Percentiles rank a stretch among this genome's conserved stretches.
Evolutionary conservation across 2,797 vertebrate genomes (phyloP).

Genomic region (Dallia pectoralis): DNA sequence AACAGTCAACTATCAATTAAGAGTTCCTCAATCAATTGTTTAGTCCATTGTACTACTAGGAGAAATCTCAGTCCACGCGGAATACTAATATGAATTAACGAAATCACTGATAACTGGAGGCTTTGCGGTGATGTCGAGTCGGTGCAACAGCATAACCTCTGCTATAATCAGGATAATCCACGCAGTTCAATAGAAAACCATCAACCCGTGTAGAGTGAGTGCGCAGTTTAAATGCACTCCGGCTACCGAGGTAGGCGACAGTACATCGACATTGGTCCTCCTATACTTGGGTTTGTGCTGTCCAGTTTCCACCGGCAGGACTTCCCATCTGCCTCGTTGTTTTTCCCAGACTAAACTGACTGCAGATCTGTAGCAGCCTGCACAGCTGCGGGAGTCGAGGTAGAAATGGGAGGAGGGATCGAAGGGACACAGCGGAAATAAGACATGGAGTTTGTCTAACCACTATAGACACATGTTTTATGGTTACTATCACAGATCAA

Average conservation of each 20-base stretch:
- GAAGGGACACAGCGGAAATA: slow-evolving; percentile 52
- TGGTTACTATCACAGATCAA: background rate
- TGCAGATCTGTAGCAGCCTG: no score
- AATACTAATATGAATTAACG: slow-evolving; percentile 51
- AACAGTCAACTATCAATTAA: background rate
- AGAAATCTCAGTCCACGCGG: slow-evolving; percentile 46
- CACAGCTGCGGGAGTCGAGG: slow-evolving; percentile 51
- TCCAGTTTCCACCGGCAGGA: slow-evolving; percentile 28
- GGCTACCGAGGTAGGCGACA: background rate
- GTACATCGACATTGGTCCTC: slow-evolving; percentile 13
- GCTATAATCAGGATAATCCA: slow-evolving; percentile 21
- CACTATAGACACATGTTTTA: slow-evolving; percentile 20
- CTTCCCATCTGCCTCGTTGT: slow-evolving; percentile 6
- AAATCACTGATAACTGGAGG: slow-evolving; percentile 42
- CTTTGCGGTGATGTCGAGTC: slow-evolving; percentile 21
- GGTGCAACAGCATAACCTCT: slow-evolving; percentile 16
- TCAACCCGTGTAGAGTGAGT: background rate
- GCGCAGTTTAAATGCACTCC: background rate
- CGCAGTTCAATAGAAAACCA: slow-evolving; percentile 45
- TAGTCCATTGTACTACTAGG: slow-evolving; percentile 47
- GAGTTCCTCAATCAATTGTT: slow-evolving; percentile 7
- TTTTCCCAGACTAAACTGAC: slow-evolving; percentile 51
- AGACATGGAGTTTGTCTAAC: slow-evolving; percentile 36
- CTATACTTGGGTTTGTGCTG: slow-evolving; percentile 4
- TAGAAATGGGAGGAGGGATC: slow-evolving; percentile 41